Evolutionary conservation across 2,113 vertebrate genomes (phyloP).

Genomic region (Alaudala cheleensis): DNA sequence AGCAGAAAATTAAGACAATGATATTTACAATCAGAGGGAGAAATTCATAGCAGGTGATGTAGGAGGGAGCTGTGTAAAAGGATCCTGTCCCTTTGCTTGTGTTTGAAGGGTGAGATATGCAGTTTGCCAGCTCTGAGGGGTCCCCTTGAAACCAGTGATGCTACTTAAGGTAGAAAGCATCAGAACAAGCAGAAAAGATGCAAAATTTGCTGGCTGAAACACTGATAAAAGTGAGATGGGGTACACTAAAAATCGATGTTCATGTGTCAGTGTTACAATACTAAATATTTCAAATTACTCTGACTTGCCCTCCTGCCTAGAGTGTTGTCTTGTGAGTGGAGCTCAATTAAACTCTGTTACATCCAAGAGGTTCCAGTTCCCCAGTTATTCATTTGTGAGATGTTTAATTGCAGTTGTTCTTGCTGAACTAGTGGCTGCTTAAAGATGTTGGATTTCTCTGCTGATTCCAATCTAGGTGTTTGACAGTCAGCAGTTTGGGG

Average conservation of each 20-base stretch:
- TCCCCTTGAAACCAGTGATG: not conserved
- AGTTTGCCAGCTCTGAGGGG: not conserved
- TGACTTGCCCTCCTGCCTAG: not conserved
- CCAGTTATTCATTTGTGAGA: not conserved
- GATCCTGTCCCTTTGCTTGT: not conserved
- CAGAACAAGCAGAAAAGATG: not conserved
- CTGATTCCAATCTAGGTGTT: not conserved
- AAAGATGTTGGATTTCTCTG: not conserved
- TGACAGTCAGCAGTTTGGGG: not conserved
- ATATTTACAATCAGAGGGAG: not conserved
- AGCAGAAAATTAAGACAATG: not conserved
- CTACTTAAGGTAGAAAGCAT: not conserved
- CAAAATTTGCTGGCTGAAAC: not conserved
- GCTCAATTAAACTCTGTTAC: not conserved
- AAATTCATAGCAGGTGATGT: not conserved
- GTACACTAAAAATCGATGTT: not conserved
- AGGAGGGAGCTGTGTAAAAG: not conserved
- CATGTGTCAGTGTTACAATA: not conserved
- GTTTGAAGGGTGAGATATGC: fast-evolving
- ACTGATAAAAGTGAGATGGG: not conserved
- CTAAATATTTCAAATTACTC: not conserved
- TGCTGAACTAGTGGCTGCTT: not conserved
- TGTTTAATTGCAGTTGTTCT: not conserved
- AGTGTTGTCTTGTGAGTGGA: not conserved
- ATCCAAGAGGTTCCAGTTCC: not conserved